Base-by-base conservation (phyloP, 2,888 invertebrate genomes). In the Clepsis dumicolana region DNA sequence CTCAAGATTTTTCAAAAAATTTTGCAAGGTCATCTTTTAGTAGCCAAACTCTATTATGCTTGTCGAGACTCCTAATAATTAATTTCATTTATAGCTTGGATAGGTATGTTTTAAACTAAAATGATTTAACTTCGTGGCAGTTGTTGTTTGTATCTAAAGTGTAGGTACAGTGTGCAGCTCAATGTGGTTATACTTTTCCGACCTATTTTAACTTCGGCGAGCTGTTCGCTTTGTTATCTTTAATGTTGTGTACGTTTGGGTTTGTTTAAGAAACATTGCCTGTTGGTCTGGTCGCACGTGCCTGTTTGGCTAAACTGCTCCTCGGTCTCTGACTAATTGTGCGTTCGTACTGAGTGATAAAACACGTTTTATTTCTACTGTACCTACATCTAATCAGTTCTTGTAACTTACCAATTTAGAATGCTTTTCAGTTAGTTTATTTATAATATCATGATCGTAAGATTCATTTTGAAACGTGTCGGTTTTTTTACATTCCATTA, bases 211-310 rank as follows among this genome's bases (percentile, higher is more conserved):
- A 74, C 74, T 85, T 81, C 79, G 73, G 72, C 78, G 82, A 81
- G 82, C 76, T 72, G 78, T 77, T 79, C 63, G 77, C 78, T 74
- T 77, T 77, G 79, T 79, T 78, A 77, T 79, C 74, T 79, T 82
- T 74, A 65, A 54, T 74, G 82, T 80, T 83, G 83, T 80, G 84
- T 83, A 80, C 84, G 80, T 82, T 84, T 80, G 78, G 80, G 78
- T 82, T 87, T 90, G 89, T 91, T 90, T 90, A 85, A 88, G 88
- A 89, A 90, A 90, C 88, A 90, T 81, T 79, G 83, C 75, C 76
- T 81, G 86, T 83, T 84, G 80, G 78, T 84, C 76, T 79, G 78
- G 80, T 75, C 80, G 90, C 90, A 85, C 92, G 91, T 89, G 92
- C 89, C 86, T 88, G 88, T 88, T 91, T 87, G 82, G 80, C 79